phyloP scores from a whole-genome alignment of 2,797 vertebrate species.

The Jordanella pulchra region DNA sequence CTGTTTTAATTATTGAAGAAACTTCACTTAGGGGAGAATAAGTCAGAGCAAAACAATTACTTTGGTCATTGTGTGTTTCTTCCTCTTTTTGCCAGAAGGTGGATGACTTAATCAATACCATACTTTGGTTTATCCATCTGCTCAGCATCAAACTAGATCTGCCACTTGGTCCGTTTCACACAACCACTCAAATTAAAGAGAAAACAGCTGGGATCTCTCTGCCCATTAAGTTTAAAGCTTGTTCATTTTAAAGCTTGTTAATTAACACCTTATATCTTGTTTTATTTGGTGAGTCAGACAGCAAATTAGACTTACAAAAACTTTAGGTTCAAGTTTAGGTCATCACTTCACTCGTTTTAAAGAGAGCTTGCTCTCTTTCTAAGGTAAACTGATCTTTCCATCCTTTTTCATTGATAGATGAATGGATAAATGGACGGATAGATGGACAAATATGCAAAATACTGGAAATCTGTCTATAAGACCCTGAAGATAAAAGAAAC shows the following conservation, averaged over 20 bases:
- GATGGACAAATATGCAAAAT: too few relatives aligned
- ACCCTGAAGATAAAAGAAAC: neutral
- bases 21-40: neutral
- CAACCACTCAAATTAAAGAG: neutral
- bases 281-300: constrained; percentile 1
- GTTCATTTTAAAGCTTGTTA: neutral
- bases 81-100: neutral
- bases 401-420: neutral
- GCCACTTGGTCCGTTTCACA: neutral
- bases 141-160: neutral
- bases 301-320: neutral
- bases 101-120: constrained; percentile 10
- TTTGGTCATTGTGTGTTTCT: neutral
- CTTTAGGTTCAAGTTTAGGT: constrained; percentile 2
- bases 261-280: constrained; percentile 3
- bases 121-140: constrained; percentile 1
- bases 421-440: neutral
- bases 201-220: neutral
- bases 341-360: neutral
- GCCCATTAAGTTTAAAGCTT: constrained; percentile 1
- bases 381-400: neutral
- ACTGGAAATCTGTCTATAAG: neutral
- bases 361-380: neutral
- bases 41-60: neutral
- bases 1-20: neutral